A percentile compares a stretch with the other conserved stretches of the same genome.
These are phyloP conservation scores for Trichogramma pretiosum DNA, from an alignment of 1,140 invertebrate genomes.

Conservation along the genomic window DNA sequence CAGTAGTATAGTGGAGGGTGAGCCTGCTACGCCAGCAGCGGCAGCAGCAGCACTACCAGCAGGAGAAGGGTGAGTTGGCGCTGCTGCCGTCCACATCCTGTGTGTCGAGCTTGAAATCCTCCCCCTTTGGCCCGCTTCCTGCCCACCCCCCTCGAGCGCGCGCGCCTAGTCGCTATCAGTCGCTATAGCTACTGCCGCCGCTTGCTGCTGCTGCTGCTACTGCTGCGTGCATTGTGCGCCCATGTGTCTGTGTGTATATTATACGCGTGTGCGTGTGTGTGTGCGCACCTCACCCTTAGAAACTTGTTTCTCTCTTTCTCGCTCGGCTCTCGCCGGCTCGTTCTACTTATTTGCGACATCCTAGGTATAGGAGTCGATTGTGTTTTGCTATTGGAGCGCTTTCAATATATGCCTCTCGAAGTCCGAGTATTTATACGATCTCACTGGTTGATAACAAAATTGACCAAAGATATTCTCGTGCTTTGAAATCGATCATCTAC, in stretches of 20 bases:
- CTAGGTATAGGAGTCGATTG: no score
- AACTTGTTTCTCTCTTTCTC: slow-evolving; percentile 15
- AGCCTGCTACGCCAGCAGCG: slow-evolving; percentile 11
- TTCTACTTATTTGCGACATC: slow-evolving; percentile 8
- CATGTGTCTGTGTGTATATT: background rate
- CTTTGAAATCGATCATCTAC: no score
- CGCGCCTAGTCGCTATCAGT: slow-evolving; percentile 6
- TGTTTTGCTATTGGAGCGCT: no score
- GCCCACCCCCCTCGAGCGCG: slow-evolving; percentile 1
- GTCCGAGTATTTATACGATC: no score
- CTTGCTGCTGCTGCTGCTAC: slow-evolving; percentile 15
- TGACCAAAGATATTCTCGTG: no score
- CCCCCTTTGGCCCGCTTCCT: slow-evolving; percentile 17
- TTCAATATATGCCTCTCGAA: no score
- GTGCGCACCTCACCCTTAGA: slow-evolving; percentile 5
- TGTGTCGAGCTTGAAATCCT: no score
- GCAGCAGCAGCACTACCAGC: slow-evolving; percentile 31
- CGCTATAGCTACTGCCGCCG: slow-evolving; percentile 20
- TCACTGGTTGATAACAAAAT: no score
- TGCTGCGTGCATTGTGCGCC: background rate
- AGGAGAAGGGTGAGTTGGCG: slow-evolving; percentile 5
- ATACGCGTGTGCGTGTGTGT: background rate
- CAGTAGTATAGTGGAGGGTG: no score
- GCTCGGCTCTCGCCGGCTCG: slow-evolving; percentile 7
- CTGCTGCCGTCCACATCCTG: slow-evolving; percentile 21